These are phyloP conservation scores for Drosophila bipectinata DNA, from an alignment of 1,140 invertebrate species.

Conservation along the genomic window DNA sequence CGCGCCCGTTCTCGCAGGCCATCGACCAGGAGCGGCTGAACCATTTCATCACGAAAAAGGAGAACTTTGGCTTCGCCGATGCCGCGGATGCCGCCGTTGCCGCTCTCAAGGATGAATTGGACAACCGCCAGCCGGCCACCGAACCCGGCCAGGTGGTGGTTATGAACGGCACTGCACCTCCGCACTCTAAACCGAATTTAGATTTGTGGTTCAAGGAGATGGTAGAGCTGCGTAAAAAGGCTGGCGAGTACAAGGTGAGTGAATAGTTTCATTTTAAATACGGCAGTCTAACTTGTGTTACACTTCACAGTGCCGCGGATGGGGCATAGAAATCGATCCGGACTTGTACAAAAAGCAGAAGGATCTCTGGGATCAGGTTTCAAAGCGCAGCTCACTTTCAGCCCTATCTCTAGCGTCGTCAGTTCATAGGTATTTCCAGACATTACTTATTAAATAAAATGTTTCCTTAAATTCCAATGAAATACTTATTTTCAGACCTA, in stretches of 20 bases:
- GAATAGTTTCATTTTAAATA: background rate
- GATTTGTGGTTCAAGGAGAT: conserved; percentile 93
- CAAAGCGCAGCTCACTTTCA: conserved; percentile 92
- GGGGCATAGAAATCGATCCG: conserved; percentile 93
- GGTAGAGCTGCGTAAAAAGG: conserved; percentile 94
- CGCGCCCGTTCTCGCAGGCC: conserved; percentile 91
- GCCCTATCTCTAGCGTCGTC: conserved; percentile 94
- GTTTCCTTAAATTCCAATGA: background rate
- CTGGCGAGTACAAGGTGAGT: conserved; percentile 95
- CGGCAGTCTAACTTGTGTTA: no score
- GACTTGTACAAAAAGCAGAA: conserved; percentile 92
- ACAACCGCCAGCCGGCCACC: conserved; percentile 49
- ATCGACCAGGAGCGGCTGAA: conserved; percentile 87
- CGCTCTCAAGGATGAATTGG: conserved; percentile 59
- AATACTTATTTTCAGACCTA: conserved; percentile 85
- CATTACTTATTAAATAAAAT: no score
- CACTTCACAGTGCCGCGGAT: conserved; percentile 90
- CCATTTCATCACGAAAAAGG: conserved; percentile 81
- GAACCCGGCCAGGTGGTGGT: conserved; percentile 57
- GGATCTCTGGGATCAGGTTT: conserved; percentile 95
- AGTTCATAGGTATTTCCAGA: conserved; percentile 88
- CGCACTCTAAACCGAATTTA: conserved; percentile 83
- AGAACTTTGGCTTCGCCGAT: conserved; percentile 81
- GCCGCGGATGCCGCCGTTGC: conserved; percentile 43
- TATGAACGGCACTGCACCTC: conserved; percentile 75